A percentile compares a stretch with the other conserved stretches of the same genome.
phyloP scores from a whole-genome alignment of 1,140 invertebrate genomes.

The Camponotus pennsylvanicus region DNA sequence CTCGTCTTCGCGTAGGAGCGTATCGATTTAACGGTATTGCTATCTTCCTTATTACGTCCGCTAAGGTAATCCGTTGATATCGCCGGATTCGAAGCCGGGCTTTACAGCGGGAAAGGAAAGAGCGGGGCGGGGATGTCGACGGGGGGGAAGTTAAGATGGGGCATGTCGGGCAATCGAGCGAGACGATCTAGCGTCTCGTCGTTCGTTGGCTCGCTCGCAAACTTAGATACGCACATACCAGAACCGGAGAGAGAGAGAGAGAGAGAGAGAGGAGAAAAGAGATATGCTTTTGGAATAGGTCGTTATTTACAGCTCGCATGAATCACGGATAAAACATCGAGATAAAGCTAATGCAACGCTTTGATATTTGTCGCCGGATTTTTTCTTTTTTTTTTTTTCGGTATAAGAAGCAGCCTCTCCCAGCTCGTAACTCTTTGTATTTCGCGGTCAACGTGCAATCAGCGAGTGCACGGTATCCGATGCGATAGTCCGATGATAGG shows the following conservation, averaged over 20 bases:
- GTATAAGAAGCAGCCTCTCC: background rate
- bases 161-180: conserved; percentile 37
- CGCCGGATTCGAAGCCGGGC: conserved; percentile 25
- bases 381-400: background rate
- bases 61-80: conserved; percentile 53
- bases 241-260: conserved; percentile 45
- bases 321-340: conserved; percentile 57
- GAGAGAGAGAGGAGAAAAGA: conserved; percentile 13
- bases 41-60: conserved; percentile 70
- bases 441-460: background rate
- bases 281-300: conserved; percentile 39
- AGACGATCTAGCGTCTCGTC: conserved; percentile 49
- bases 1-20: conserved; percentile 22
- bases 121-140: background rate
- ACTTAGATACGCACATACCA: conserved; percentile 61
- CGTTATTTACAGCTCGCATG: conserved; percentile 65
- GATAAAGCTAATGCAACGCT: conserved; percentile 67
- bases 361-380: conserved; percentile 40
- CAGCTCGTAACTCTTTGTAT: background rate
- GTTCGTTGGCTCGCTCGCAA: conserved; percentile 23
- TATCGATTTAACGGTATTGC: conserved; percentile 66
- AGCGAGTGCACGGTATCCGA: background rate
- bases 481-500: background rate
- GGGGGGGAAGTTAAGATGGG: conserved; percentile 41
- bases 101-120: background rate